A percentile compares a stretch with the other conserved stretches of the same genome.
These are phyloP conservation scores for Acleris holmiana DNA, from an alignment of 2,888 invertebrate species.

Conservation along the genomic window DNA sequence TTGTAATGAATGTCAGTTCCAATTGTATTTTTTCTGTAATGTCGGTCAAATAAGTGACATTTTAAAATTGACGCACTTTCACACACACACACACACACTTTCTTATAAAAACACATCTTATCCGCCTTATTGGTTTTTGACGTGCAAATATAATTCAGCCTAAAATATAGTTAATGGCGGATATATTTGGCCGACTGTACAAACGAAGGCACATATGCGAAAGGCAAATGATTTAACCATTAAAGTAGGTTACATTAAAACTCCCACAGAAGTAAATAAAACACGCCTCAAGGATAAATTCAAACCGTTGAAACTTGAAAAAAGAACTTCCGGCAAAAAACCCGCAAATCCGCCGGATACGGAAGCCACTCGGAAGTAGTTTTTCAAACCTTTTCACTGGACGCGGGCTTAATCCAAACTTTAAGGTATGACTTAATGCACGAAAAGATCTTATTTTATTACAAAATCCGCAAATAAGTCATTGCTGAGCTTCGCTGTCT, in stretches of 20 bases:
- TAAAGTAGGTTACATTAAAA: constrained; percentile 21
- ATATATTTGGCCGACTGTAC: no score
- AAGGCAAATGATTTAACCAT: neutral
- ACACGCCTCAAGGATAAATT: constrained; percentile 5
- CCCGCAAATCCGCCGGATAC: constrained; percentile 28
- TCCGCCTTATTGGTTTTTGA: no score
- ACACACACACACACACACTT: no score
- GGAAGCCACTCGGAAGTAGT: constrained; percentile 36
- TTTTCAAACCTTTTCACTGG: constrained; percentile 36
- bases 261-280: neutral
- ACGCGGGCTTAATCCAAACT: constrained; percentile 27
- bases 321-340: constrained; percentile 31
- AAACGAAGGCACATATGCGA: neutral
- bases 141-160: no score
- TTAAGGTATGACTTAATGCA: constrained; percentile 5
- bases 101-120: no score
- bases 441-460: neutral
- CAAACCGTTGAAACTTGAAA: constrained; percentile 25
- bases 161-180: no score
- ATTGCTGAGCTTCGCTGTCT: no score
- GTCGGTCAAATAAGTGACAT: no score
- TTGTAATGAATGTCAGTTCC: no score
- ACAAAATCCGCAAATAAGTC: no score
- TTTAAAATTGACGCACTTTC: no score
- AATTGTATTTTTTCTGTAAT: no score